Base-by-base conservation (phyloP, 1,140 invertebrate species). In the Drosophila punjabiensis region DNA sequence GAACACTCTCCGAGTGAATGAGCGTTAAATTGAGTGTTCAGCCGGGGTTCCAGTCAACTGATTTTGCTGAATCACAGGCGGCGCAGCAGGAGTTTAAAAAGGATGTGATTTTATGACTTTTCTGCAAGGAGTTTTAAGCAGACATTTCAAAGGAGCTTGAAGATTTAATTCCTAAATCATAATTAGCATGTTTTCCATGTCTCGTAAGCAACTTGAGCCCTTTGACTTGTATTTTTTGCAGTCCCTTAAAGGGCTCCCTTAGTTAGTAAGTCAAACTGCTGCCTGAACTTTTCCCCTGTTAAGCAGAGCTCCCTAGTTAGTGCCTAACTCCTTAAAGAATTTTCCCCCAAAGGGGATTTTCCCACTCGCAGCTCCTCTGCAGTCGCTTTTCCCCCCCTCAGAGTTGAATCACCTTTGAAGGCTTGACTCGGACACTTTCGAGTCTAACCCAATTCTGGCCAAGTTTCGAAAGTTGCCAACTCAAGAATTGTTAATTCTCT, bases 401-500 rank as follows among this genome's bases (percentile, higher is more conserved):
- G 68, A 61, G 67, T 74, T 74, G 70, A 74, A 53, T 74, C 68
- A 74, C 70, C 70, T 74, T 75, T 75, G 71, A 70, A 70, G 71
- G 69, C 56, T 59, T 24, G 35, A 30, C 68, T 53, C 69, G 70
- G 68, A 52, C 68, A 73, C 70, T 74, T 73, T 74, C 43, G 45
- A 74, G 68, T 74, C 53, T 73, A 73, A 73, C 67, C 70, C 70
- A 74, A 74, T 74, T 74, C 70, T 74, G 67, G 55, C 67, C 67
- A 74, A 74, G 43, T 74, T 74, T 60, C 45, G 52, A 74, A 73
- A 74, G 68, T 74, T 74, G 68, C 45, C 70, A 74, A 62, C 70
- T 74, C 70, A 74, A 74, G 70, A 75, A 75, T 75, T 75, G 71
- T 75, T 75, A 75, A 75, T 75, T 75, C 71, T 52, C 69, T 75